Conservation (phyloP, 1,140 invertebrate genomes). For the Linepithema humile region DNA sequence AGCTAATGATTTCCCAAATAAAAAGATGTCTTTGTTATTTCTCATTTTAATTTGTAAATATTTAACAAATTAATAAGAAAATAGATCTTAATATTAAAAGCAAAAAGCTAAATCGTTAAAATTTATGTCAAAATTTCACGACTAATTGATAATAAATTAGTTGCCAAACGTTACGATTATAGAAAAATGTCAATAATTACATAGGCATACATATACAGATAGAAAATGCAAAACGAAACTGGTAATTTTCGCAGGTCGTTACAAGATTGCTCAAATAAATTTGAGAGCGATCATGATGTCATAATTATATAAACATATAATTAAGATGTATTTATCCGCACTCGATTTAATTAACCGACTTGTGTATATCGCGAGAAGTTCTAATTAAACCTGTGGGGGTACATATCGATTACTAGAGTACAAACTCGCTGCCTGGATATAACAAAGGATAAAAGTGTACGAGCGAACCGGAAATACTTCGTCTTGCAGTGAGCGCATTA, state of each 20-base stretch:
- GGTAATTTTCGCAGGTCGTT: not conserved
- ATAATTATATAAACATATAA: not conserved
- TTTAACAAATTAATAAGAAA: not conserved
- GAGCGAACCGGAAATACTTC: constrained; percentile 31
- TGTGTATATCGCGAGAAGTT: not conserved
- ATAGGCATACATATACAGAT: not conserved
- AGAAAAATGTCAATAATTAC: not conserved
- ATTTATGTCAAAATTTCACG: too few relatives aligned
- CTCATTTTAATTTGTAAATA: not conserved
- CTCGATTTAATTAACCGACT: constrained; percentile 17
- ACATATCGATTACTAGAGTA: constrained; percentile 15
- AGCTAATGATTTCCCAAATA: not conserved
- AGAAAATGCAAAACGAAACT: not conserved
- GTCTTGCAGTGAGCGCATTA: constrained; percentile 28
- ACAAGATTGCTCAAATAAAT: not conserved
- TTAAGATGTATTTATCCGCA: not conserved
- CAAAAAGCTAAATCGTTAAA: too few relatives aligned
- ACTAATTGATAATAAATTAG: not conserved
- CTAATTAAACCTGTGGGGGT: not conserved
- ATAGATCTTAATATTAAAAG: too few relatives aligned
- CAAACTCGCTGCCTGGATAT: not conserved
- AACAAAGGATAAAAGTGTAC: constrained; percentile 16
- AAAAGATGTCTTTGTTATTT: not conserved
- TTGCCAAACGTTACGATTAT: too few relatives aligned
- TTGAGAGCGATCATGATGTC: not conserved